phyloP scores from a whole-genome alignment of 2,797 vertebrate genomes.

The Onychomys leucogaster region DNA sequence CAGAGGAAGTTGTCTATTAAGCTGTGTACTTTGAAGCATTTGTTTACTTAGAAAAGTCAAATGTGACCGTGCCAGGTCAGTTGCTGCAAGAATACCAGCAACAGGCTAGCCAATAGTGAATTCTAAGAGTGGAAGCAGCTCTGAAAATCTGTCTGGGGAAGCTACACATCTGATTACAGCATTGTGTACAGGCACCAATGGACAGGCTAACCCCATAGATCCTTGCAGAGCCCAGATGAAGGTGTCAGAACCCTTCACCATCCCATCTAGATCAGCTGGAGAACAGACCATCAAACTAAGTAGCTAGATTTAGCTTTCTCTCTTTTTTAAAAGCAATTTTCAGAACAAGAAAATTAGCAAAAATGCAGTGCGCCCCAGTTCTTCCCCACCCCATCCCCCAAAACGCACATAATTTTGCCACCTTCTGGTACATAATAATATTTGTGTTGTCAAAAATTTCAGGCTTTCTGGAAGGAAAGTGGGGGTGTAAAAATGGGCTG shows the following conservation, averaged over 20 bases:
- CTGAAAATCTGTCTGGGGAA: conserved; percentile 39
- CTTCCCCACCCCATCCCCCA: background rate
- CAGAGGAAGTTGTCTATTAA: conserved; percentile 62
- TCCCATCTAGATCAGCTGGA: conserved; percentile 46
- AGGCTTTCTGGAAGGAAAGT: conserved; percentile 56
- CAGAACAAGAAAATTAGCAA: conserved; percentile 62
- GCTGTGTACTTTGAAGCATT: conserved; percentile 35
- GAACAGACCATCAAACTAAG: conserved; percentile 47
- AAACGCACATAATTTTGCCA: conserved; percentile 70
- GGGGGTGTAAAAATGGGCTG: conserved; percentile 41
- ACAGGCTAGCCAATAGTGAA: conserved; percentile 28
- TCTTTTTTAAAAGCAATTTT: conserved; percentile 26
- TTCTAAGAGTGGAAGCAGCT: background rate
- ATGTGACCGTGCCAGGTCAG: conserved; percentile 59
- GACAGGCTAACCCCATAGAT: conserved; percentile 39
- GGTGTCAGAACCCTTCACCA: conserved; percentile 63
- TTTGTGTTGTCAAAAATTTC: conserved; percentile 70
- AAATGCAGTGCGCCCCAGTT: conserved; percentile 25
- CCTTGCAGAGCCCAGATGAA: conserved; percentile 66
- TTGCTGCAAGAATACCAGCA: conserved; percentile 39
- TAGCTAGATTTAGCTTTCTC: background rate
- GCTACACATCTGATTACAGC: conserved; percentile 21
- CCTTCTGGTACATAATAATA: conserved; percentile 77
- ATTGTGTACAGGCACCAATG: conserved; percentile 44
- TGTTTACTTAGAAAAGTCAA: conserved; percentile 75